These are phyloP conservation scores for Acleris sparsana DNA, from an alignment of 2,888 invertebrate species.

Conservation along the genomic window DNA sequence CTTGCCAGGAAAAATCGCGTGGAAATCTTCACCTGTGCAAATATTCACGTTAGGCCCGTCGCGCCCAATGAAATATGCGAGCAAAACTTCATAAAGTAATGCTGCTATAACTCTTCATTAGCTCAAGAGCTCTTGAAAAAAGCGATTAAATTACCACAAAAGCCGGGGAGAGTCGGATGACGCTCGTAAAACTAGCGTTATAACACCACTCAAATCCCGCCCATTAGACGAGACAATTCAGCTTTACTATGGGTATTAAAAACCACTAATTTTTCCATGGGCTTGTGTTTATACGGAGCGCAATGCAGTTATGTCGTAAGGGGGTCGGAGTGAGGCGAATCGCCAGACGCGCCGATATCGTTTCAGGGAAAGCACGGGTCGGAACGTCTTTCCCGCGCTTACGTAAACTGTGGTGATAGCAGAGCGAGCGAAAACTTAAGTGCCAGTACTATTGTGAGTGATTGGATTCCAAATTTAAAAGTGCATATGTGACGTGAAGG, in stretches of 20 bases:
- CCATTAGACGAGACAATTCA: constrained; percentile 53
- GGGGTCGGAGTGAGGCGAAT: constrained; percentile 54
- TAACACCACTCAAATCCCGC: constrained; percentile 65
- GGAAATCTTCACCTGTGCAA: constrained; percentile 24
- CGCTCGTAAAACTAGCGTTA: constrained; percentile 61
- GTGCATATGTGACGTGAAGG: constrained; percentile 51
- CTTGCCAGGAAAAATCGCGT: constrained; percentile 14
- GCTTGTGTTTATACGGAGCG: constrained; percentile 54
- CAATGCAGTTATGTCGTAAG: constrained; percentile 73
- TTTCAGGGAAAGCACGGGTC: constrained; percentile 70
- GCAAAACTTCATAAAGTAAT: constrained; percentile 38
- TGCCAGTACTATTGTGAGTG: constrained; percentile 30
- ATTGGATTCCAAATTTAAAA: constrained; percentile 37
- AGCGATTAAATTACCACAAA: constrained; percentile 74
- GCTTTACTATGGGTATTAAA: constrained; percentile 44
- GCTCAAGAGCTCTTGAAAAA: constrained; percentile 37
- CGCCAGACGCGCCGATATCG: constrained; percentile 73
- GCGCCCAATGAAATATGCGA: neutral
- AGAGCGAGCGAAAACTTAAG: constrained; percentile 1
- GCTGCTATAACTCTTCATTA: constrained; percentile 54
- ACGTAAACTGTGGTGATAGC: constrained; percentile 52
- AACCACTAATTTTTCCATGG: constrained; percentile 34
- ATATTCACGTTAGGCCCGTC: constrained; percentile 1
- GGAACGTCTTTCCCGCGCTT: constrained; percentile 48
- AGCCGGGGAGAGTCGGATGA: constrained; percentile 58